Base-by-base conservation (phyloP, 2,888 invertebrate species). In the Epirrita christyi region DNA sequence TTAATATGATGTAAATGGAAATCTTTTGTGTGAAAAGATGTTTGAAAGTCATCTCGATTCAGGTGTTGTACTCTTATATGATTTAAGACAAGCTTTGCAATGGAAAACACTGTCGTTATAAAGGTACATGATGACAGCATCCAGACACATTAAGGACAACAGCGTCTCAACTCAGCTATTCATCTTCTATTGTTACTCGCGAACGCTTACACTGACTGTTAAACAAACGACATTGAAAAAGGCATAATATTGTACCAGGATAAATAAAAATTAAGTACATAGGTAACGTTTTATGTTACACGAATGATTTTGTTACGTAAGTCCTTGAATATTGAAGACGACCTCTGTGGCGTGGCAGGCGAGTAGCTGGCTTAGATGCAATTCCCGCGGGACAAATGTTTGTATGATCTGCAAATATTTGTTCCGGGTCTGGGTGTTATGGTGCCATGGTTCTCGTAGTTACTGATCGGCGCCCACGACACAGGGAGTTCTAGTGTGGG, bases 101-200 rank as follows among this genome's bases (percentile, higher is more conserved):
- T 69, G 64, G 68, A 64, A 69, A 70, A 70, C 67, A 61, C 64
- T 43, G 52, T 13, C 44, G 49, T 59, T 55, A 55, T 52, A 38
- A 61, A 61, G 60, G 58, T 58, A 36, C 38, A 44, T 29, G 53
- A 47, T 54, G 59, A 57, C 46, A 60, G 46, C 43, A 45, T 46
- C 55, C 57, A 42, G 55, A 53, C 58, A 58, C 28, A 55, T 42
- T 59, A 50, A 50, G 58, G 59, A 55, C 52, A 57, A 55, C 40
- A 53, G 51, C 48, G 55, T 51, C 38, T 55, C 37, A 61, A 50
- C 41, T 46, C 13, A 11, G 40, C 59, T 45, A 62, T 68, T 60
- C 55, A 57, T 68, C 56, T 64, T 64, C 59, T 40, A 63, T 71
- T 70, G 63, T 70, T 52, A 38, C 47, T 56, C 6, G 47, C 42